Evolutionary conservation across 2,113 vertebrate species (phyloP).

Genomic region (Carassius gibelio): DNA sequence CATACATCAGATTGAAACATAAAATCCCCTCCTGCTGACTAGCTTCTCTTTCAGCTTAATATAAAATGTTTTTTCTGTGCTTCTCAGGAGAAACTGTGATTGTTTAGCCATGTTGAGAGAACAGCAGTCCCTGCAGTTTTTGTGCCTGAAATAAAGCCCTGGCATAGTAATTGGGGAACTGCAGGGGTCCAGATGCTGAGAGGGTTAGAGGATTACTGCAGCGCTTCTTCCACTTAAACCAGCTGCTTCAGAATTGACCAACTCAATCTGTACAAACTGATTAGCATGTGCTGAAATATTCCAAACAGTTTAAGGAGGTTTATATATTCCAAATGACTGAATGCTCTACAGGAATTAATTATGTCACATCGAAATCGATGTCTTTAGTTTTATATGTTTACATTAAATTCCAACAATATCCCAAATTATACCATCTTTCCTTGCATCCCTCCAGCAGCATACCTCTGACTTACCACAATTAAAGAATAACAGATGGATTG

Average conservation of each 20-base stretch:
- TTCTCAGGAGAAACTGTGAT: slow-evolving; percentile 15
- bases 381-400: neutral
- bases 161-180: slow-evolving; percentile 33
- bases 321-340: slow-evolving; percentile 15
- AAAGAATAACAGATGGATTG: slow-evolving; percentile 62
- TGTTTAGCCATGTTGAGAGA: slow-evolving; percentile 7
- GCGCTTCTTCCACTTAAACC: slow-evolving; percentile 23
- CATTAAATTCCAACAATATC: neutral
- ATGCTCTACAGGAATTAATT: neutral
- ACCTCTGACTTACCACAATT: slow-evolving; percentile 60
- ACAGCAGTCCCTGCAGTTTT: slow-evolving; percentile 22
- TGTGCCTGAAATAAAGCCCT: slow-evolving; percentile 32
- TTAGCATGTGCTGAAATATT: neutral
- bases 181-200: slow-evolving; percentile 33
- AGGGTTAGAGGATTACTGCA: slow-evolving; percentile 20
- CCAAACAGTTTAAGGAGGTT: neutral
- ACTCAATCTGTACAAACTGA: slow-evolving; percentile 13
- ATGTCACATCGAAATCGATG: neutral
- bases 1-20: neutral
- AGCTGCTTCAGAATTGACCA: slow-evolving; percentile 26
- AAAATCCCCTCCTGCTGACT: neutral
- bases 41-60: neutral
- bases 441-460: slow-evolving; percentile 5
- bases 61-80: slow-evolving; percentile 2
- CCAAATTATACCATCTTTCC: slow-evolving; percentile 16